These are phyloP conservation scores for Tetrax tetrax DNA, from an alignment of 2,113 vertebrate genomes.

Conservation along the genomic window DNA sequence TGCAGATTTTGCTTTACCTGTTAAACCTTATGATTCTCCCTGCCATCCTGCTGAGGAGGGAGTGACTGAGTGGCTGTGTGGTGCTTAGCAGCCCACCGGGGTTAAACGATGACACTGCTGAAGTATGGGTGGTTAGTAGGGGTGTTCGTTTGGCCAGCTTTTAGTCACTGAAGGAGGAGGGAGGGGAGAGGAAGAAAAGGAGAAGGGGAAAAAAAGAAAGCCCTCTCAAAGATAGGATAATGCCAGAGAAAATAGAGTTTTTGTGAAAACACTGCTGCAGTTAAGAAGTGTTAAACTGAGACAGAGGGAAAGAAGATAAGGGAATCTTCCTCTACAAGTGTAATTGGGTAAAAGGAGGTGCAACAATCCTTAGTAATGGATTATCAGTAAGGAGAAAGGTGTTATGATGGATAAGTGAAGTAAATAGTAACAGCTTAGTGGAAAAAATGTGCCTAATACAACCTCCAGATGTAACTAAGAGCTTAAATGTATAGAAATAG, in stretches of 20 bases:
- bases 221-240: neutral
- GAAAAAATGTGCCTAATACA: neutral
- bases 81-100: neutral
- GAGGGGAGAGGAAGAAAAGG: neutral
- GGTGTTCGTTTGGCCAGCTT: neutral
- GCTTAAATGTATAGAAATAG: neutral
- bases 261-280: neutral
- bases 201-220: neutral
- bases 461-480: neutral
- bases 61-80: accelerated
- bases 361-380: neutral
- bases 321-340: neutral
- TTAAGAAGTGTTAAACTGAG: neutral
- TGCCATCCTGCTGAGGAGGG: accelerated
- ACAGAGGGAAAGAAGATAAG: neutral
- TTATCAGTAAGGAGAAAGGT: neutral
- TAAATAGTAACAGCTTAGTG: neutral
- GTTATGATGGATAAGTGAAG: neutral
- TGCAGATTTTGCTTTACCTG: neutral
- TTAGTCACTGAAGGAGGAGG: neutral
- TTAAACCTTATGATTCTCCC: neutral
- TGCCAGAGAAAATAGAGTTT: neutral
- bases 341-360: neutral
- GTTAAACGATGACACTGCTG: neutral
- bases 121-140: neutral